These are phyloP conservation scores for Thripadectes ignobilis DNA, from an alignment of 2,797 vertebrate genomes.

Conservation along the genomic window DNA sequence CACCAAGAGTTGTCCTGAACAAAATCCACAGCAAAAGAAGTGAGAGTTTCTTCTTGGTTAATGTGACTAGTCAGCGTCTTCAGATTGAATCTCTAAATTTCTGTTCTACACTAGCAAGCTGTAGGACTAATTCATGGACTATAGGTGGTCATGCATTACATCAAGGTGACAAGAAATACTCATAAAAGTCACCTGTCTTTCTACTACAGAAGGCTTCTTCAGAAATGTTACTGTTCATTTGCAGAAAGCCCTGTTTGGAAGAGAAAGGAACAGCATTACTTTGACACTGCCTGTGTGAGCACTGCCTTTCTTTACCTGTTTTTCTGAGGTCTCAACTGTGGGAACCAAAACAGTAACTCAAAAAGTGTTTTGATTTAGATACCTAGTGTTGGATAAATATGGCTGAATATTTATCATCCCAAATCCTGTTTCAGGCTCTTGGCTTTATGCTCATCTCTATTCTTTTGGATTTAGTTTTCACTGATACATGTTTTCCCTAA, in stretches of 20 bases:
- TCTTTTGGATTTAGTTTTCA: not conserved
- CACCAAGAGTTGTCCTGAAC: slow-evolving; percentile 62
- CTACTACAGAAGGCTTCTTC: not conserved
- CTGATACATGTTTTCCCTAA: not conserved
- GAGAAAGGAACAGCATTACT: not conserved
- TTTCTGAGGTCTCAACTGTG: not conserved
- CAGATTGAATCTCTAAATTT: not conserved
- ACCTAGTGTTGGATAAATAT: not conserved
- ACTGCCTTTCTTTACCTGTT: not conserved
- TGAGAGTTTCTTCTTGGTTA: not conserved
- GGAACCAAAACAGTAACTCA: not conserved
- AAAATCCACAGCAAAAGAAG: not conserved
- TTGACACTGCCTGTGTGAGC: not conserved
- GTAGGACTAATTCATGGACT: not conserved
- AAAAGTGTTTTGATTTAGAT: not conserved
- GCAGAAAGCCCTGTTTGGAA: not conserved
- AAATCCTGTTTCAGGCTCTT: not conserved
- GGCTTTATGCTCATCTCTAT: not conserved
- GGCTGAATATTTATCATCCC: not conserved
- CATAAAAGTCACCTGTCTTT: not conserved
- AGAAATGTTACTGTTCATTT: not conserved
- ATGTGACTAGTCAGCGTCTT: not conserved
- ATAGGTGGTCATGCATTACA: not conserved
- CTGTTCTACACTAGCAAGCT: not conserved
- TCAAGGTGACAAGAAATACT: not conserved